Base-by-base conservation (phyloP, 2,797 vertebrate species). In the Takifugu rubripes region DNA sequence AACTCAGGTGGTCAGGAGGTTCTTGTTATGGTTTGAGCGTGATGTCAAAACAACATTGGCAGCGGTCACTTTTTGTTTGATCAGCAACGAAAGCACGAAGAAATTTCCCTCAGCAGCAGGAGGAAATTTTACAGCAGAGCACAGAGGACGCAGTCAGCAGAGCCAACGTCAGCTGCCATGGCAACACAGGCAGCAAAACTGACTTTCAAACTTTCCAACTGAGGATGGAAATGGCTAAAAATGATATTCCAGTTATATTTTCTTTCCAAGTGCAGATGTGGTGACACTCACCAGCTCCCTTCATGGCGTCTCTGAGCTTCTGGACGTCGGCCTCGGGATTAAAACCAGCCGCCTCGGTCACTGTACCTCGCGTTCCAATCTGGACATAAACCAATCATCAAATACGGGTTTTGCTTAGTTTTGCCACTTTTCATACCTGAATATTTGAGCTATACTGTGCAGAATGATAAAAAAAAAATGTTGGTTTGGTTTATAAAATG, bases 231-330 rank as follows among this genome's bases (percentile, higher is more conserved):
- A 16, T 25, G 0, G 7, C 54, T 25, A 8, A 51, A 52, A 52
- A 26, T 31, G 25, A n/a, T 7, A 25, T 5, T 48, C 3, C 52
- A 50, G 48, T 68, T 40, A 57, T 2, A 45, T 60, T 70, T 48
- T 58, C 66, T 45, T 61, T 31, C 36, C 40, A 33, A 47, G 53
- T 21, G 16, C 33, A 11, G 40, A 6, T 56, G 55, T 72, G 21
- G 57, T 56, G 7, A n/a, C 63, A 82, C 94, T 93, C 72, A 99
- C 96, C 97, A 0, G 89, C 21, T 54, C 97, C 97, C 77, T 98
- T 99, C 96, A 98, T 99, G 62, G 96, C 94, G 48, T 76, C 91
- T 71, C 93, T 84, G 17, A 98, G 90, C 11, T 67, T 88, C 70
- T 94, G 85, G 31, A 83, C 90, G 65, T 98, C 96, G 0, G 92